These are phyloP conservation scores for Eremobia ochroleuca DNA, from an alignment of 2,888 invertebrate genomes.

Conservation along the genomic window DNA sequence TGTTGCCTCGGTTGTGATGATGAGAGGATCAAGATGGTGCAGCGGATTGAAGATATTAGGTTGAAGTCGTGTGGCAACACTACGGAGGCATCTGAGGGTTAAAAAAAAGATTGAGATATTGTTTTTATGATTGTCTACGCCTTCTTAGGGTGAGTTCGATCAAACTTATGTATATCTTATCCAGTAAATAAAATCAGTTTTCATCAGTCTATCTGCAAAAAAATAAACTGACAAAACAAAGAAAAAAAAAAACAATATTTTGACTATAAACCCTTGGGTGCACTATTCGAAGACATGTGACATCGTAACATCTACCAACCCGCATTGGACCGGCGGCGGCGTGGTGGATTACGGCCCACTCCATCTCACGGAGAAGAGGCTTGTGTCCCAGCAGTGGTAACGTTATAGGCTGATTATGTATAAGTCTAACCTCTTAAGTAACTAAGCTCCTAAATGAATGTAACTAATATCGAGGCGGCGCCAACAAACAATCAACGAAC, in stretches of 20 bases:
- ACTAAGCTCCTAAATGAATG: background rate
- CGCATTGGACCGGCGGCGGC: too few relatives aligned
- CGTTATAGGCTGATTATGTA: too few relatives aligned
- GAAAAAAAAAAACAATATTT: too few relatives aligned
- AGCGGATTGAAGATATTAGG: slow-evolving; percentile 3
- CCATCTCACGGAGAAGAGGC: too few relatives aligned
- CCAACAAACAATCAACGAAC: background rate
- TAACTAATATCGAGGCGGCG: background rate
- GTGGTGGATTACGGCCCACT: too few relatives aligned
- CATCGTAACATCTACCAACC: too few relatives aligned
- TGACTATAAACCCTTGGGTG: too few relatives aligned
- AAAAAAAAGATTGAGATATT: background rate
- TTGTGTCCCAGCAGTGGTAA: too few relatives aligned
- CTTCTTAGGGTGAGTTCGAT: background rate
- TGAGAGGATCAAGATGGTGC: slow-evolving; percentile 2
- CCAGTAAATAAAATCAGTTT: background rate
- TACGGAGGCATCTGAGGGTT: background rate
- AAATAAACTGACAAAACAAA: too few relatives aligned
- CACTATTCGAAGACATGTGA: too few relatives aligned
- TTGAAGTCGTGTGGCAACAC: background rate
- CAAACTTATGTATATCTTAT: background rate
- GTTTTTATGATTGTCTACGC: background rate
- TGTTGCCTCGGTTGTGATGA: too few relatives aligned
- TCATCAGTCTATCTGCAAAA: background rate
- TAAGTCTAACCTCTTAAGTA: too few relatives aligned